phyloP scores from a whole-genome alignment of 2,888 invertebrate species.

The Ephialtes manifestator region DNA sequence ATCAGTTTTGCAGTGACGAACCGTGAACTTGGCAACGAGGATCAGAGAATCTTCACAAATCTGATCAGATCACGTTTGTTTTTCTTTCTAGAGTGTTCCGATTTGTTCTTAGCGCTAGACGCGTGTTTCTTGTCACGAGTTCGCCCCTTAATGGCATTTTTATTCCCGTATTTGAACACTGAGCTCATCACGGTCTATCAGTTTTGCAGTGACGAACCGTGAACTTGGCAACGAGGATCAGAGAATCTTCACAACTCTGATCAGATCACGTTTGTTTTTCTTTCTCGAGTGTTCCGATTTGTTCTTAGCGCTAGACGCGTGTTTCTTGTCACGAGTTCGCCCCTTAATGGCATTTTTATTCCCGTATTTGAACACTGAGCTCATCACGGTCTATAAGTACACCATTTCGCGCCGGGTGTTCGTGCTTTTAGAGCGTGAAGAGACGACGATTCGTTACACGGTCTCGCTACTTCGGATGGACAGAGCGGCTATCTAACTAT shows the following conservation, averaged over 20 bases:
- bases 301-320: background rate
- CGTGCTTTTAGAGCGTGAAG: constrained; percentile 47
- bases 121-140: constrained; percentile 7
- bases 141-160: background rate
- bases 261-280: background rate
- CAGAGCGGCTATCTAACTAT: constrained; percentile 9
- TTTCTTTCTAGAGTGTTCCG: background rate
- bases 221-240: constrained; percentile 13
- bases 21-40: constrained; percentile 23
- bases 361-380: background rate
- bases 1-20: constrained; percentile 9
- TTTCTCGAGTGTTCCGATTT: background rate
- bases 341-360: background rate
- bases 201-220: constrained; percentile 14
- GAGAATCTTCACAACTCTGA: constrained; percentile 11
- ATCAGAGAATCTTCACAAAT: constrained; percentile 2
- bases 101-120: background rate
- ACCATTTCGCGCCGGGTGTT: constrained; percentile 8
- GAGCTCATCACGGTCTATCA: too few species aligned
- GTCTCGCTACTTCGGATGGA: constrained; percentile 43
- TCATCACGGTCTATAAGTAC: constrained; percentile 35
- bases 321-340: constrained; percentile 8
- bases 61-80: background rate
- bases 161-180: constrained; percentile 3
- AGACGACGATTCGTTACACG: constrained; percentile 50